Conservation (phyloP, 2,797 vertebrate genomes). For the Telmatherina bonti region DNA sequence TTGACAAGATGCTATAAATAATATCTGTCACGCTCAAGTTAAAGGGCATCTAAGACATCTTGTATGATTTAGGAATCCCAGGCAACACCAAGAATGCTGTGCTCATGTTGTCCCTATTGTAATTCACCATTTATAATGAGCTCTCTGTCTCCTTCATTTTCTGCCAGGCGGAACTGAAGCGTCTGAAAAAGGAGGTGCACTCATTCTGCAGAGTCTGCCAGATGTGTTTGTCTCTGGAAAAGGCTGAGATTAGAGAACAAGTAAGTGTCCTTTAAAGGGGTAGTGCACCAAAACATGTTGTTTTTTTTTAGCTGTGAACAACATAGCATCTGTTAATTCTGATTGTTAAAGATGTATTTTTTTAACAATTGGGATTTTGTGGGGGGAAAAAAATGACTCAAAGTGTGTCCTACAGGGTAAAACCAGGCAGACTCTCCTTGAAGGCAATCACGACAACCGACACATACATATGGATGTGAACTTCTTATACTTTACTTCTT, state of each 20-base stretch:
- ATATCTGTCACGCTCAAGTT: neutral
- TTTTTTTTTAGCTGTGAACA: too few species aligned
- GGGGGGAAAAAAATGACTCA: too few species aligned
- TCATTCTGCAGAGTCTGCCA: slow-evolving; percentile 85
- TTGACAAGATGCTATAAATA: neutral
- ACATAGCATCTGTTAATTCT: too few species aligned
- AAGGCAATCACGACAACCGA: too few species aligned
- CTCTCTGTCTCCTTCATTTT: neutral
- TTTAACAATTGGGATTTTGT: too few species aligned
- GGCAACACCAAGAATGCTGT: neutral
- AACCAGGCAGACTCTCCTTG: too few species aligned
- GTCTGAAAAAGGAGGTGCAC: slow-evolving; percentile 76
- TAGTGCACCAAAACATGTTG: too few species aligned
- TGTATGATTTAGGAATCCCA: neutral
- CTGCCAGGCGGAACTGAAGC: slow-evolving; percentile 77
- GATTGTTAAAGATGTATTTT: too few species aligned
- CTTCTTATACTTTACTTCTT: too few species aligned
- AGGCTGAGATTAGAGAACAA: slow-evolving; percentile 83
- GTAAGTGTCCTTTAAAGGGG: slow-evolving; percentile 38
- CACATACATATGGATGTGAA: too few species aligned
- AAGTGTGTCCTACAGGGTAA: too few species aligned
- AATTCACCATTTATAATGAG: neutral
- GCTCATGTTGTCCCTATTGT: neutral
- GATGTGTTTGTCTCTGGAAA: slow-evolving; percentile 81
- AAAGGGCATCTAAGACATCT: neutral